A percentile compares a stretch with the other conserved stretches of the same genome.
Evolutionary conservation across 1,140 invertebrate species (phyloP).

Genomic region (Apolygus lucorum): DNA sequence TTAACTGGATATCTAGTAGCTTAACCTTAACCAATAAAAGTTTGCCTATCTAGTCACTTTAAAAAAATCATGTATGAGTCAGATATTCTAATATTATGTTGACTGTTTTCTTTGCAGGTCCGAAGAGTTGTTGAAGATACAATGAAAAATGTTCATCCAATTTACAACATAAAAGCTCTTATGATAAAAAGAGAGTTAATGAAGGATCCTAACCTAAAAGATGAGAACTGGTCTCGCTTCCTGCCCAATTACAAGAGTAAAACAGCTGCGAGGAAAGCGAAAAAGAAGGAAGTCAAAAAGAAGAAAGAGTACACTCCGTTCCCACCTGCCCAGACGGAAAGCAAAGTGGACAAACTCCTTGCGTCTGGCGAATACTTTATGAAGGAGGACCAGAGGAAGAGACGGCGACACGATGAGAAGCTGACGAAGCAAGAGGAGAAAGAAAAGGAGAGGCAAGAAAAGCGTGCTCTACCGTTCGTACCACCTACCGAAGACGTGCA

Average conservation of each 20-base stretch:
- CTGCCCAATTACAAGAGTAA: slow-evolving; percentile 79
- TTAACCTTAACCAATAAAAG: background rate
- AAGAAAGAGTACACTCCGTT: slow-evolving; percentile 91
- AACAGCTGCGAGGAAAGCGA: slow-evolving; percentile 80
- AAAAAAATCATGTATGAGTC: background rate
- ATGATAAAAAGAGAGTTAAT: slow-evolving; percentile 96
- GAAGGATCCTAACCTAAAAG: slow-evolving; percentile 81
- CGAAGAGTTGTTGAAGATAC: slow-evolving; percentile 89
- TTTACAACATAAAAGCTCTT: slow-evolving; percentile 95
- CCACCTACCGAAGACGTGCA: slow-evolving; percentile 58
- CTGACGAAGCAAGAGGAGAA: slow-evolving; percentile 60
- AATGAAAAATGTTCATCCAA: slow-evolving; percentile 99
- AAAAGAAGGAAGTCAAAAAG: slow-evolving; percentile 73
- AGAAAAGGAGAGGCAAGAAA: slow-evolving; percentile 62
- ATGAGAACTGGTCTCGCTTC: slow-evolving; percentile 96
- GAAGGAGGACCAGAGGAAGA: slow-evolving; percentile 69
- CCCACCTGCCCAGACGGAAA: slow-evolving; percentile 85
- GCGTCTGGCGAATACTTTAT: slow-evolving; percentile 96
- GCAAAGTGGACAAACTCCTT: slow-evolving; percentile 88
- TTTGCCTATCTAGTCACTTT: background rate
- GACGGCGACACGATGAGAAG: slow-evolving; percentile 61
- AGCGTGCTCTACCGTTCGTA: slow-evolving; percentile 69
- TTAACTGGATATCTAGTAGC: background rate
- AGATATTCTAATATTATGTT: background rate
- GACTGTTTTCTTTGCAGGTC: slow-evolving; percentile 47